Conservation (phyloP, 2,113 vertebrate species). For the Caretta caretta region DNA sequence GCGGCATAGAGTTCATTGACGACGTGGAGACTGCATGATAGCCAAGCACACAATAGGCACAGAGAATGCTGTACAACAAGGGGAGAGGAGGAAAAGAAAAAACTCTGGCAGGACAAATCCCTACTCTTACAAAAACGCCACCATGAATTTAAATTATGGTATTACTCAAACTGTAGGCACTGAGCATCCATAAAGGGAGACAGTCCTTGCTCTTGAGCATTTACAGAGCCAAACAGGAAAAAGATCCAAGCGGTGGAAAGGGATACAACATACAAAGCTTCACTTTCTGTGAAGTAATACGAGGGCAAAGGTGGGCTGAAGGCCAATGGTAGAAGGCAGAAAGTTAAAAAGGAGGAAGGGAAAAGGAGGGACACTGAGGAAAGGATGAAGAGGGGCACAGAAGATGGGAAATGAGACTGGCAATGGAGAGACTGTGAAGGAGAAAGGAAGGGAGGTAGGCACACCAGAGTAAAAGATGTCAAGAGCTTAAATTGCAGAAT, state of each 20-base stretch:
- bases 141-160: neutral
- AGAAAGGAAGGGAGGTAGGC: neutral
- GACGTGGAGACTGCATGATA: neutral
- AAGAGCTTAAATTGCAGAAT: neutral
- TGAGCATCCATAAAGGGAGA: neutral
- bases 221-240: neutral
- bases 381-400: neutral
- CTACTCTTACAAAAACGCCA: neutral
- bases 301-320: neutral
- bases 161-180: neutral
- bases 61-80: neutral
- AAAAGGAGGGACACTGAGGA: neutral
- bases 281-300: neutral
- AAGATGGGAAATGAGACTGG: neutral
- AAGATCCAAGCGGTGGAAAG: neutral
- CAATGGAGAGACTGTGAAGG: neutral
- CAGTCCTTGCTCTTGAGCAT: neutral
- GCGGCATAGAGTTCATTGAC: neutral
- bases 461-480: neutral
- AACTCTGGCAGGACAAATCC: neutral
- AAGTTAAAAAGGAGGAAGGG: neutral
- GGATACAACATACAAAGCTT: neutral
- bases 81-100: neutral
- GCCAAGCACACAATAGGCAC: neutral
- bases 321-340: neutral